phyloP scores from a whole-genome alignment of 2,113 vertebrate genomes.

The Coracopsis vasa region DNA sequence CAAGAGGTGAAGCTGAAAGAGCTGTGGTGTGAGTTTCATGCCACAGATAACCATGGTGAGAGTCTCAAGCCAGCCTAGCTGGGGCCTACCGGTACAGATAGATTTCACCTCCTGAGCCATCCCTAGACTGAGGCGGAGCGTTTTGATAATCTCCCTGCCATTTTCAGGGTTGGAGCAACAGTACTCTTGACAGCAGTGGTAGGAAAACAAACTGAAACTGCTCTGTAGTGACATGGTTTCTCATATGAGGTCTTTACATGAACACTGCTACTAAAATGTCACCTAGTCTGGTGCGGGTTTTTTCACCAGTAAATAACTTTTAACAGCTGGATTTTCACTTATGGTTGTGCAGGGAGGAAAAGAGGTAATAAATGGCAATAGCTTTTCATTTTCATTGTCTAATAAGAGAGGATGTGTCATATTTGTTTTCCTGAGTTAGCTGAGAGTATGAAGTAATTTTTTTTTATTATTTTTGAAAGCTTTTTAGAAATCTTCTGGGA shows the following conservation, averaged over 20 bases:
- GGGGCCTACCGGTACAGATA: accelerated
- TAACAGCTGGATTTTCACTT: neutral
- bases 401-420: neutral
- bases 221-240: neutral
- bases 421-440: neutral
- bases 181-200: neutral
- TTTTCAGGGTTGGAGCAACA: neutral
- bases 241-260: neutral
- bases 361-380: neutral
- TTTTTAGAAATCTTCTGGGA: neutral
- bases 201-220: neutral
- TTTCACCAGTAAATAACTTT: neutral
- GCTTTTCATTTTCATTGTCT: neutral
- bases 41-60: neutral
- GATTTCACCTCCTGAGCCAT: neutral
- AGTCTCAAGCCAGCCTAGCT: neutral
- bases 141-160: neutral
- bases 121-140: neutral
- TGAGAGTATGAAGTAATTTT: neutral
- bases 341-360: neutral
- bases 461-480: neutral
- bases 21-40: neutral
- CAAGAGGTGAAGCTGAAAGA: neutral
- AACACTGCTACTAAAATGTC: neutral
- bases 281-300: neutral